Evolutionary conservation across 2,797 vertebrate genomes (phyloP), one percentile per base, ranked within the genome.

Genomic region (Pachyuromys duprasi): DNA sequence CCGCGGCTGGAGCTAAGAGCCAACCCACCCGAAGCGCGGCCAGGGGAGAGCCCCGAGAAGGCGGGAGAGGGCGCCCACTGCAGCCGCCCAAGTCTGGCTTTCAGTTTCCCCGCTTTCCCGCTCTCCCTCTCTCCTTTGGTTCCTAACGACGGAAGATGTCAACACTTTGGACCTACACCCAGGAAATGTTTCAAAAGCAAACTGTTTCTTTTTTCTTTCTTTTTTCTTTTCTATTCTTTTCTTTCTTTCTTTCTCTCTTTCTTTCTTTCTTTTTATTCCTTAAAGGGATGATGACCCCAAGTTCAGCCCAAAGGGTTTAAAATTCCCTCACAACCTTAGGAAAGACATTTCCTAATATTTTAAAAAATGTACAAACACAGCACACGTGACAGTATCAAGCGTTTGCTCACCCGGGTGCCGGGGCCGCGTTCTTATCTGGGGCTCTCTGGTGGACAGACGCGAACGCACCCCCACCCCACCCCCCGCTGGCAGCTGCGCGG

Each of bases 181-280:
- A 63, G 91, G 88, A 94, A 83, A 62, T 67, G 62, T 78, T 55
- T 79, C 53, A n/a, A 72, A 89, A 92, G 53, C 79, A 81, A 93
- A 57, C 65, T 39, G 33, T 62, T 12, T 36, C 24, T 28, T 20
- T 62, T 18, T 55, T 39, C 7, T 57, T 11, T 11, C 49, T 72
- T 8, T 82, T n/a, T 33, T 57, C 17, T 81, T 36, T 45, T 42
- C 62, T n/a, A 17, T 60, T 24, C 57, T 39, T 26, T 45, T 70
- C n/a, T n/a, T 28, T 20, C 65, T 18, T 55, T 39, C 7, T 57
- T 11, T 11, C 49, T 72, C 5, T 82, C 33, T 33, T 57, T 15
- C 70, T 36, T 45, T 42, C 62, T 57, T 60, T 24, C 57, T 39
- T 26, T 45, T 70, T 17, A 45, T 60, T 11, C 5, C 63, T 86